phyloP scores from a whole-genome alignment of 2,113 vertebrate genomes.

The Miniopterus natalensis region DNA sequence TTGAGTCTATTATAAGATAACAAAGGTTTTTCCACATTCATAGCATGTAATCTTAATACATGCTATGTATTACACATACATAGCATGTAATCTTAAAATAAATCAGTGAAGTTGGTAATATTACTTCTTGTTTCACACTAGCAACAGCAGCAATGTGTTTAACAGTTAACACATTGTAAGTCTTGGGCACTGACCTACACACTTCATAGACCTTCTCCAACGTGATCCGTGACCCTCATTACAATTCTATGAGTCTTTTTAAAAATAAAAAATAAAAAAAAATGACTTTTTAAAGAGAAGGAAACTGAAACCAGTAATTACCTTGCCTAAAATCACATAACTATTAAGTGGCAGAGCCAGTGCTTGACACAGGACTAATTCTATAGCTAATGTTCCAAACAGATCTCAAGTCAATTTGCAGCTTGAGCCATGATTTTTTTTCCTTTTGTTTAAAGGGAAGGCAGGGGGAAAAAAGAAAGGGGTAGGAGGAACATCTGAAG shows the following conservation, averaged over 20 bases:
- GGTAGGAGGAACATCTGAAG: not conserved
- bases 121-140: conserved; percentile 3
- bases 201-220: not conserved
- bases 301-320: conserved; percentile 34
- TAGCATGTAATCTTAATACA: not conserved
- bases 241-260: not conserved
- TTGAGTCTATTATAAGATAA: not conserved
- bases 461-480: not conserved
- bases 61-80: too few species aligned
- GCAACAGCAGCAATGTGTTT: not conserved
- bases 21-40: not conserved
- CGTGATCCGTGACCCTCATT: not conserved
- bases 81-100: not conserved
- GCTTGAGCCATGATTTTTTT: not conserved
- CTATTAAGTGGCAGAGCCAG: not conserved
- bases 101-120: not conserved
- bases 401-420: not conserved
- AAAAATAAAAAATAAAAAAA: too few species aligned
- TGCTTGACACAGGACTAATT: not conserved
- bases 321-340: not conserved
- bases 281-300: not conserved
- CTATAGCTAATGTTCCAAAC: not conserved
- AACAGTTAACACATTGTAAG: conserved; percentile 3
- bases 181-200: not conserved
- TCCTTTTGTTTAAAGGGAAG: not conserved